Conservation (phyloP, 2,888 invertebrate genomes). For the Cerceris ruficornis region DNA sequence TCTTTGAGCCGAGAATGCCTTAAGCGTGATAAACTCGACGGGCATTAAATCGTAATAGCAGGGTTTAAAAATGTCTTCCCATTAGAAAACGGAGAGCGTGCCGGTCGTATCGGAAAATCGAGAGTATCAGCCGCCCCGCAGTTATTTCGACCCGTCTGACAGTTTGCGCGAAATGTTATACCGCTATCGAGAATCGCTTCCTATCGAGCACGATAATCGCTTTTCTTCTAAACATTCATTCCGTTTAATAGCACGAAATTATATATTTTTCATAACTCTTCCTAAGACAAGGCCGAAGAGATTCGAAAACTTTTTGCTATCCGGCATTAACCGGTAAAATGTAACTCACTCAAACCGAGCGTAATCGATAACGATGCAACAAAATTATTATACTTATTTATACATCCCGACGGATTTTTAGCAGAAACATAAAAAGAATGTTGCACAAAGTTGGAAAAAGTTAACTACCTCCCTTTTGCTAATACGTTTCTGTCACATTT, state of each 20-base stretch:
- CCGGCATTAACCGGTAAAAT: too few relatives aligned
- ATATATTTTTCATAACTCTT: too few relatives aligned
- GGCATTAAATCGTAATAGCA: constrained; percentile 25
- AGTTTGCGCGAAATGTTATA: not conserved
- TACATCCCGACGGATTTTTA: not conserved
- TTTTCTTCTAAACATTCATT: too few relatives aligned
- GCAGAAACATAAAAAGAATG: not conserved
- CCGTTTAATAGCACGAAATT: too few relatives aligned
- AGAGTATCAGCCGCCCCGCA: not conserved
- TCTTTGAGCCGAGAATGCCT: constrained; percentile 40
- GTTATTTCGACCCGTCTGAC: not conserved
- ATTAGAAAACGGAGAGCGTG: constrained; percentile 6
- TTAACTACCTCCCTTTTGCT: constrained; percentile 10
- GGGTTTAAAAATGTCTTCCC: constrained; percentile 19
- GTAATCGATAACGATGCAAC: too few relatives aligned
- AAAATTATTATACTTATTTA: not conserved
- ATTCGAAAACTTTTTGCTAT: too few relatives aligned
- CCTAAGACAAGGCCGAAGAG: too few relatives aligned
- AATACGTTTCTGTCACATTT: constrained; percentile 36
- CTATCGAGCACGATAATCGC: too few relatives aligned
- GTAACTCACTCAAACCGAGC: too few relatives aligned
- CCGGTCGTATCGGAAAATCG: not conserved
- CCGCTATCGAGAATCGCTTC: not conserved
- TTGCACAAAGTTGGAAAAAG: not conserved
- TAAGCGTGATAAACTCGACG: constrained; percentile 42